Conservation (phyloP, 92 coral and sea anemone genomes). For the Plumapathes pennacea region DNA sequence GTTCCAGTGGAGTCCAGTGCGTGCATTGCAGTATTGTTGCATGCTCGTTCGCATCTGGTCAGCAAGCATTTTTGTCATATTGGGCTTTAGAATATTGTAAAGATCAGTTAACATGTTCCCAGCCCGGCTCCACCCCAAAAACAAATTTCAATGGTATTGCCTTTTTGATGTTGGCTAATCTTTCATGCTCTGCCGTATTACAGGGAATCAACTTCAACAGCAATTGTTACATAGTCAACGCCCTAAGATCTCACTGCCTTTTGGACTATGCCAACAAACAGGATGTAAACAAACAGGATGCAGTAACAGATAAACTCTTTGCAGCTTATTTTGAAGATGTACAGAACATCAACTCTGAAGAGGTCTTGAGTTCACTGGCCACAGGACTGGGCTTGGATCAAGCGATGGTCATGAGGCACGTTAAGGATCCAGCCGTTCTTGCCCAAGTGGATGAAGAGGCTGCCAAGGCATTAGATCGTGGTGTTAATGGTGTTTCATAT, state of each 20-base stretch:
- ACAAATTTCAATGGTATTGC: too few species aligned
- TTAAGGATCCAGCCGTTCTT: conserved; percentile 53
- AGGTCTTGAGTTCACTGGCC: conserved; percentile 63
- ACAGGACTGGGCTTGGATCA: conserved; percentile 64
- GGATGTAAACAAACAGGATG: conserved; percentile 84
- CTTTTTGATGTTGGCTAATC: too few species aligned
- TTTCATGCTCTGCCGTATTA: too few species aligned
- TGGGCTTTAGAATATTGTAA: too few species aligned
- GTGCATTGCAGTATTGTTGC: too few species aligned
- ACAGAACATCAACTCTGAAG: conserved; percentile 63
- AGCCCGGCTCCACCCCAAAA: too few species aligned
- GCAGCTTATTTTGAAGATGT: conserved; percentile 73
- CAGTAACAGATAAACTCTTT: conserved; percentile 80
- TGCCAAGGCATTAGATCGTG: conserved; percentile 45
- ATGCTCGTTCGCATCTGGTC: too few species aligned
- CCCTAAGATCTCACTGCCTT: conserved; percentile 90
- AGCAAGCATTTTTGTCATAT: too few species aligned
- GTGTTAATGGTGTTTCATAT: conserved; percentile 82
- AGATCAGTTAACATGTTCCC: too few species aligned
- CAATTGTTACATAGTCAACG: conserved; percentile 71
- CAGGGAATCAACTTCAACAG: conserved; percentile 81
- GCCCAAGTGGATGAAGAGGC: conserved; percentile 77
- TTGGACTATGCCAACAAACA: conserved; percentile 81
- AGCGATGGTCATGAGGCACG: conserved; percentile 59
- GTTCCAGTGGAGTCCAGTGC: too few species aligned